Evolutionary conservation across 2,888 invertebrate genomes (phyloP).

Genomic region (Lycophotia porphyrea): DNA sequence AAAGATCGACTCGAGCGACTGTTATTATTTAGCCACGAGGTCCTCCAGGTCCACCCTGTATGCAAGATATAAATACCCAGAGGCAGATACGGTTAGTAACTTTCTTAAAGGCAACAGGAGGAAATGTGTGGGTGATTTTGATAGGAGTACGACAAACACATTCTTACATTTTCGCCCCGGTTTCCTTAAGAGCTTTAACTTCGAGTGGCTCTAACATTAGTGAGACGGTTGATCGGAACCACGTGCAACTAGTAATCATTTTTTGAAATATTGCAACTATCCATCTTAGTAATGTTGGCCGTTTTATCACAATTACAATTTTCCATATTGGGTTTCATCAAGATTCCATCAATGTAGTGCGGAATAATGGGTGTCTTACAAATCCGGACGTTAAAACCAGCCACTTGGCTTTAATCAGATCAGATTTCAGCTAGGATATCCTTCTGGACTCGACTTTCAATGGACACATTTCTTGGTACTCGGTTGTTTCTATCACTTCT

Average conservation of each 20-base stretch:
- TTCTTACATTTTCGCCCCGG: slow-evolving; percentile 11
- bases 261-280: slow-evolving; percentile 41
- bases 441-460: background rate
- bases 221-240: slow-evolving; percentile 32
- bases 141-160: background rate
- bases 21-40: too few species aligned
- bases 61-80: background rate
- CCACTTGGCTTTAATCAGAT: background rate
- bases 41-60: too few species aligned
- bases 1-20: too few species aligned
- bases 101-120: background rate
- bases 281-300: slow-evolving; percentile 25
- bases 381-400: background rate
- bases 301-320: slow-evolving; percentile 6
- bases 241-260: slow-evolving; percentile 7
- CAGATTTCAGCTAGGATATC: background rate
- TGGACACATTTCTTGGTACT: background rate
- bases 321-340: background rate
- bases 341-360: background rate
- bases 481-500: slow-evolving; percentile 22
- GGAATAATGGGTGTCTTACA: background rate
- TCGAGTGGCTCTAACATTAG: slow-evolving; percentile 25
- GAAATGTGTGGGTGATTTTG: slow-evolving; percentile 7
- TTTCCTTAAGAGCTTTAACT: slow-evolving; percentile 27
- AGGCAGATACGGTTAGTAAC: background rate